Evolutionary conservation across 2,113 vertebrate species (phyloP).

Genomic region (Rhinopomastus cyanomelas): DNA sequence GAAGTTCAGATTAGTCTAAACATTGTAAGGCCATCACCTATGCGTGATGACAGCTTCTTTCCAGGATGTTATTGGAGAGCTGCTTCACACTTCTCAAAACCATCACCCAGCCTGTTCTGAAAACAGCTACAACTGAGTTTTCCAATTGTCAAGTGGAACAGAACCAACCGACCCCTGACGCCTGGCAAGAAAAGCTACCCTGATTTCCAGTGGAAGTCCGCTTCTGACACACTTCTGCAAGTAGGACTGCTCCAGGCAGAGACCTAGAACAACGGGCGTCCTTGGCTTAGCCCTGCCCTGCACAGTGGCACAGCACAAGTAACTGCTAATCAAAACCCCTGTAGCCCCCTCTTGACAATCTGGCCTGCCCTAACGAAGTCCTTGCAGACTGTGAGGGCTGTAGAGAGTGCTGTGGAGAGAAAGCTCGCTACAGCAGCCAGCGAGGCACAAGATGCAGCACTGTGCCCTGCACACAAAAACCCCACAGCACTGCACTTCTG

Average conservation of each 20-base stretch:
- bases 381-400: not conserved
- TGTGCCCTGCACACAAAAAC: not conserved
- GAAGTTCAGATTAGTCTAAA: not conserved
- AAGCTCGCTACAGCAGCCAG: not conserved
- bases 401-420: not conserved
- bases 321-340: not conserved
- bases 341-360: not conserved
- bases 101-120: not conserved
- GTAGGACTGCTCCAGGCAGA: not conserved
- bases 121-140: not conserved
- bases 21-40: not conserved
- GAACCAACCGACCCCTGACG: not conserved
- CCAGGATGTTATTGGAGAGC: not conserved
- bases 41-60: not conserved
- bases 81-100: not conserved
- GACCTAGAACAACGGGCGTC: not conserved
- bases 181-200: not conserved
- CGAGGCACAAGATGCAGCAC: not conserved
- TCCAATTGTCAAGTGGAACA: not conserved
- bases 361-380: not conserved
- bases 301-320: not conserved
- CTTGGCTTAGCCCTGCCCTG: not conserved
- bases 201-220: not conserved
- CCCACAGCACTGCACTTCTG: not conserved
- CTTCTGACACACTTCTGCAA: constrained; percentile 24